Base-by-base conservation (phyloP, 2,888 invertebrate species). In the Morpho deidamia region DNA sequence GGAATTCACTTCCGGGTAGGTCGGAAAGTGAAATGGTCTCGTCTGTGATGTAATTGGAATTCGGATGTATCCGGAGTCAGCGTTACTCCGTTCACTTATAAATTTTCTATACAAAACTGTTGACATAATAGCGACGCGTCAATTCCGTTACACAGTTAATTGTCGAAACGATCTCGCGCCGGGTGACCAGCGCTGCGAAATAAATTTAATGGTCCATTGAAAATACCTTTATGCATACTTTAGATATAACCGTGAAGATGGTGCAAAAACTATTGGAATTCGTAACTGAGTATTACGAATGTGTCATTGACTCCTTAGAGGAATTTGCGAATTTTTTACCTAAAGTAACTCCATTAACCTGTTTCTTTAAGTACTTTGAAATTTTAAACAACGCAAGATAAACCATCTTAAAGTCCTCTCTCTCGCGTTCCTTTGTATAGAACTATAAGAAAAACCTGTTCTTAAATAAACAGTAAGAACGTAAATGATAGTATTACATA, bases 1-100 rank as follows among this genome's bases (percentile, higher is more conserved):
- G 87, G 89, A 88, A 89, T 89, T 89, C 84, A 88, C 85, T 89
- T 89, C 89, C 89, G 89, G 89, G 89, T 88, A 81, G 83, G 83
- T 86, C 89, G 87, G 82, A 89, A 89, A 89, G 89, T 89, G 89
- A 89, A 89, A 88, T 88, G 87, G 88, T 78, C 84, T 85, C 83
- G 85, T 88, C 89, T 83, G 81, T 89, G 87, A 89, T 88, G 88
- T 86, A 89, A 89, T 89, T 83, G 89, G 88, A 89, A 88, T 89
- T 87, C 83, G 86, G 88, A 89, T 89, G 78, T 89, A 84, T 88
- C 88, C 88, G 89, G 85, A 86, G 81, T 84, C 82, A 75, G 76
- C 75, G 81, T 81, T 82, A 81, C 81, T 82, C 86, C 86, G 82
- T 86, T 87, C 88, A 84, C 87, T 86, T 85, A 80, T 80, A 81